These are phyloP conservation scores for Nasonia longicornis DNA, from an alignment of 1,140 invertebrate species.

Conservation along the genomic window DNA sequence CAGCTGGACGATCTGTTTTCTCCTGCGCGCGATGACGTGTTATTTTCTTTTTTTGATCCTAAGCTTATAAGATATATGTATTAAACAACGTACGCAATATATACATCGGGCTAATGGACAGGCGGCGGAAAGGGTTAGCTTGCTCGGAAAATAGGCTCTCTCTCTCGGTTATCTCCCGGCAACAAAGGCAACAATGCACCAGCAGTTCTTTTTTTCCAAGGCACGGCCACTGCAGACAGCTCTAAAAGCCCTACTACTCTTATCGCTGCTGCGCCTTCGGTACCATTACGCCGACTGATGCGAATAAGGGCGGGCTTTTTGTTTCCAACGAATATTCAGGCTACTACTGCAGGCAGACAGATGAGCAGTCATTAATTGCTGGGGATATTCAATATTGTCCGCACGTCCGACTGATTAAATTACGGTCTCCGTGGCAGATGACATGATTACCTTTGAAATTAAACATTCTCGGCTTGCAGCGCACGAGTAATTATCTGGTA, in stretches of 20 bases:
- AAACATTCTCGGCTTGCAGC: not conserved
- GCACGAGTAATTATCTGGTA: not conserved
- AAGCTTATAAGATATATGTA: not conserved
- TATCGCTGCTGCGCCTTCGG: too few relatives aligned
- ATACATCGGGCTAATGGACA: constrained; percentile 53
- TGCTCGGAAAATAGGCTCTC: constrained; percentile 21
- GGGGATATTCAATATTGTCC: not conserved
- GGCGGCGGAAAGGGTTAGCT: constrained; percentile 20
- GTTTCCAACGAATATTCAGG: too few relatives aligned
- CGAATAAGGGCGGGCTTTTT: too few relatives aligned
- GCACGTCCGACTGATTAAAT: not conserved
- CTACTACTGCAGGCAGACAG: not conserved
- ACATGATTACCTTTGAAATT: not conserved
- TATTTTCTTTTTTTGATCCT: not conserved
- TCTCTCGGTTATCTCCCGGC: too few relatives aligned
- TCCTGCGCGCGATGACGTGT: not conserved
- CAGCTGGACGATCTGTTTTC: not conserved
- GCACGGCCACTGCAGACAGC: too few relatives aligned
- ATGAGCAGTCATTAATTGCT: not conserved
- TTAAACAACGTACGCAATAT: too few relatives aligned
- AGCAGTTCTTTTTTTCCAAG: too few relatives aligned
- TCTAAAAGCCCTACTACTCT: too few relatives aligned
- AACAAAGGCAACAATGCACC: too few relatives aligned
- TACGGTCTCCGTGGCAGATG: not conserved
- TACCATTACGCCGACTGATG: too few relatives aligned